Evolutionary conservation across 2,888 invertebrate genomes (phyloP).

Genomic region (Aricia artaxerxes): DNA sequence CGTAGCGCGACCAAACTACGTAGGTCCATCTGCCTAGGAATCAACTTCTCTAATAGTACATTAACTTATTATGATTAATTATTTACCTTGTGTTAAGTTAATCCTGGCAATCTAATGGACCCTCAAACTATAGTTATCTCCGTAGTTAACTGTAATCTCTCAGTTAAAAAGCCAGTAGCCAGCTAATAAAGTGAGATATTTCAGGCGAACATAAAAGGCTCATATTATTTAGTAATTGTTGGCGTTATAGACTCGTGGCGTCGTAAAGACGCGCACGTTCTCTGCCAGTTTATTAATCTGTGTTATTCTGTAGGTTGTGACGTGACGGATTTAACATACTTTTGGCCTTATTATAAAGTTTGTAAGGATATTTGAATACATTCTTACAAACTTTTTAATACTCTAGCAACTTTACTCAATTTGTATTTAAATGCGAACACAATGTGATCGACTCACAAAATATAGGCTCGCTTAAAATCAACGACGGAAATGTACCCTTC

Average conservation of each 20-base stretch:
- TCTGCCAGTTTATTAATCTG: constrained; percentile 5
- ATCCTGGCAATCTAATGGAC: not conserved
- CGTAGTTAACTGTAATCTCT: not conserved
- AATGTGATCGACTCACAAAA: no score
- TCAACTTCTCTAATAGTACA: no score
- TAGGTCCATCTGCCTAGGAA: no score
- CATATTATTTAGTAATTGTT: constrained; percentile 17
- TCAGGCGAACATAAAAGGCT: constrained; percentile 2
- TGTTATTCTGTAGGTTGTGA: not conserved
- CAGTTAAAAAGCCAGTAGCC: constrained; percentile 2
- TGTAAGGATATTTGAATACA: no score
- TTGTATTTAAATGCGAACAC: no score
- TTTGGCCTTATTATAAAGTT: not conserved
- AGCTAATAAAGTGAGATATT: constrained; percentile 15
- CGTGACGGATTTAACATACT: constrained; percentile 1
- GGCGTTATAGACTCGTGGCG: constrained; percentile 11
- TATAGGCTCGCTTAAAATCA: no score
- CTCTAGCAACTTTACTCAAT: no score
- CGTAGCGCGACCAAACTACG: no score
- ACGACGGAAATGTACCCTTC: no score
- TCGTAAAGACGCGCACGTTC: constrained; percentile 10
- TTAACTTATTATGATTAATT: no score
- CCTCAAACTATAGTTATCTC: not conserved
- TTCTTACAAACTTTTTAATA: no score
- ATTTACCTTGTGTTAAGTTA: not conserved